These are phyloP conservation scores for Crocallis elinguaria DNA, from an alignment of 2,888 invertebrate species.

Conservation along the genomic window DNA sequence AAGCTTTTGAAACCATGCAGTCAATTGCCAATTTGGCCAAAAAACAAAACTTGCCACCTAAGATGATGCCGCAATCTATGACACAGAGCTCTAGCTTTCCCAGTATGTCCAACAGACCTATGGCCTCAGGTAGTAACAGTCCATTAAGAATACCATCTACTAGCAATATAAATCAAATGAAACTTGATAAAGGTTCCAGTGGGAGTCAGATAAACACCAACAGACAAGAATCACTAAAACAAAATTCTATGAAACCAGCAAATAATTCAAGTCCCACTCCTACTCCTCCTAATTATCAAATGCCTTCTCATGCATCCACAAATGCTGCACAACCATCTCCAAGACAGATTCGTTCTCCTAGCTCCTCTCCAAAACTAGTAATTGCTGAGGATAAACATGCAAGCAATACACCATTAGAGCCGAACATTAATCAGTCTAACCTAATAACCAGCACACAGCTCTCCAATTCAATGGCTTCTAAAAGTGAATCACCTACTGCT, in stretches of 20 bases:
- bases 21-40: constrained; percentile 81
- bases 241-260: constrained; percentile 54
- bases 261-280: constrained; percentile 52
- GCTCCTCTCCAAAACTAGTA: constrained; percentile 80
- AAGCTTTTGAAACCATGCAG: constrained; percentile 81
- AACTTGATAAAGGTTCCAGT: constrained; percentile 63
- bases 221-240: constrained; percentile 61
- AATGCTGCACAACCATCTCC: constrained; percentile 68
- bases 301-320: constrained; percentile 56
- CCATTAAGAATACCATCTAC: constrained; percentile 68
- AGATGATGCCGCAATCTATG: constrained; percentile 58
- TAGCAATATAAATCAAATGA: constrained; percentile 62
- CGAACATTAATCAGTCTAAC: constrained; percentile 69
- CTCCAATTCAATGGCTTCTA: constrained; percentile 57
- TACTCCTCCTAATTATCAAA: constrained; percentile 60
- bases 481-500: constrained; percentile 62
- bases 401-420: constrained; percentile 55
- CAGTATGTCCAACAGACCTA: constrained; percentile 57
- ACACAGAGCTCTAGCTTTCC: constrained; percentile 65
- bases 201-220: constrained; percentile 50
- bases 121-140: constrained; percentile 51
- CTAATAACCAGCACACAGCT: constrained; percentile 75
- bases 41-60: constrained; percentile 72
- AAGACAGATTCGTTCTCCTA: constrained; percentile 79
- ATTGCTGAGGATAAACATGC: constrained; percentile 81